Evolutionary conservation across 2,888 invertebrate species (phyloP).

Genomic region (Diarsia mendica): DNA sequence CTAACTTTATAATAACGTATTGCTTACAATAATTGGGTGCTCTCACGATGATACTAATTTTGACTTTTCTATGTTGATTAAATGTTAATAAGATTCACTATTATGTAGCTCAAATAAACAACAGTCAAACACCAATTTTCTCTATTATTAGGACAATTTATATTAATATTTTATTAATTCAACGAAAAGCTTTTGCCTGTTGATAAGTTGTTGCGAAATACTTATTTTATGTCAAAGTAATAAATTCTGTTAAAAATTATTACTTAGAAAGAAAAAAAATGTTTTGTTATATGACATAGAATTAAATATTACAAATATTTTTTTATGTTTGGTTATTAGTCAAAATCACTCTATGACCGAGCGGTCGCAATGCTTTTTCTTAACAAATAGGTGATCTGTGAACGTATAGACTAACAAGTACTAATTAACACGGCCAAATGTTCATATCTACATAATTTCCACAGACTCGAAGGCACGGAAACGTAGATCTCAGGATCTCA

Average conservation of each 20-base stretch:
- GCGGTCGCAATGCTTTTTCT: slow-evolving; percentile 10
- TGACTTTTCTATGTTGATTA: slow-evolving; percentile 57
- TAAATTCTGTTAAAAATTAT: slow-evolving; percentile 20
- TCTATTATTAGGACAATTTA: not conserved
- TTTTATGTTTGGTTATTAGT: slow-evolving; percentile 9
- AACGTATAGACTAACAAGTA: slow-evolving; percentile 33
- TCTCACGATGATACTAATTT: slow-evolving; percentile 68
- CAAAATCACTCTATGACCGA: slow-evolving; percentile 9
- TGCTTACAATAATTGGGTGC: slow-evolving; percentile 76
- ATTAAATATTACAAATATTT: slow-evolving; percentile 13
- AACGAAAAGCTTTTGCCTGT: slow-evolving; percentile 35
- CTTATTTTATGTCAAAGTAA: slow-evolving; percentile 38
- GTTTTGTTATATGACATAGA: slow-evolving; percentile 2
- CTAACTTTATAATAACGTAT: slow-evolving; percentile 64
- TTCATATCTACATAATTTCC: slow-evolving; percentile 59
- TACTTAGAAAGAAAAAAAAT: not conserved
- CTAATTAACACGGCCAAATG: slow-evolving; percentile 54
- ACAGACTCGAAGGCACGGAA: slow-evolving; percentile 68
- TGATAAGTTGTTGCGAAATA: slow-evolving; percentile 38
- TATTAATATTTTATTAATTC: slow-evolving; percentile 10
- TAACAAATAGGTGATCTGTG: slow-evolving; percentile 23
- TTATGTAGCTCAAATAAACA: slow-evolving; percentile 45
- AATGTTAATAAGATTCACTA: slow-evolving; percentile 54
- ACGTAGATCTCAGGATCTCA: slow-evolving; percentile 54
- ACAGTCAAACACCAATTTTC: slow-evolving; percentile 41